Evolutionary conservation across 2,888 invertebrate genomes (phyloP).

Genomic region (Andrena flavipes): DNA sequence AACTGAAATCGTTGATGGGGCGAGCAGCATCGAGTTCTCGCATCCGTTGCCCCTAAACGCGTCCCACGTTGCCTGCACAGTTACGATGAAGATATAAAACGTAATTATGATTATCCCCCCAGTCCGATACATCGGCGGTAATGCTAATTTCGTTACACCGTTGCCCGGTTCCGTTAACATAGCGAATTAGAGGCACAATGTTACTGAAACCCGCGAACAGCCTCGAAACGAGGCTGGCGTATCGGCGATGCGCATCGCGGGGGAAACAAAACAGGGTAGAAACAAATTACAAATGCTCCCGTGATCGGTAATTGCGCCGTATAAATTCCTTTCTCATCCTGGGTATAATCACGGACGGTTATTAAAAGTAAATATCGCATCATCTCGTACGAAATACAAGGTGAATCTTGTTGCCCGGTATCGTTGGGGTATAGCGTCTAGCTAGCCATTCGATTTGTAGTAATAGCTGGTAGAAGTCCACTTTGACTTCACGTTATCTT

Average conservation of each 20-base stretch:
- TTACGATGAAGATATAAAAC: slow-evolving; percentile 38
- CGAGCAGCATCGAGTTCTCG: neutral
- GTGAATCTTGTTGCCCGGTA: slow-evolving; percentile 17
- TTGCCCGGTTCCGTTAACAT: slow-evolving; percentile 18
- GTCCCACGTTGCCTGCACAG: neutral
- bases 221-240: neutral
- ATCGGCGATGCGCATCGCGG: neutral
- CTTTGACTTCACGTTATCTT: neutral
- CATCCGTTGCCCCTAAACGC: slow-evolving; percentile 25
- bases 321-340: slow-evolving; percentile 22
- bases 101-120: slow-evolving; percentile 30
- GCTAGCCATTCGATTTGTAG: slow-evolving; percentile 11
- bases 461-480: slow-evolving; percentile 1
- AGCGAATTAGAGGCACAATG: slow-evolving; percentile 5
- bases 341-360: slow-evolving; percentile 18
- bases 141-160: slow-evolving; percentile 27
- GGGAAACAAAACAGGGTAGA: neutral
- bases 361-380: slow-evolving; percentile 36
- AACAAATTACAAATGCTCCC: neutral
- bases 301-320: slow-evolving; percentile 1
- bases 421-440: neutral
- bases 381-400: slow-evolving; percentile 1
- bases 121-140: slow-evolving; percentile 13
- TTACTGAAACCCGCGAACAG: neutral
- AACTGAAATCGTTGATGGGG: slow-evolving; percentile 29